Evolutionary conservation across 2,113 vertebrate species (phyloP), one percentile per base, ranked within the genome.

Genomic region (Sphaerodactylus townsendi): DNA sequence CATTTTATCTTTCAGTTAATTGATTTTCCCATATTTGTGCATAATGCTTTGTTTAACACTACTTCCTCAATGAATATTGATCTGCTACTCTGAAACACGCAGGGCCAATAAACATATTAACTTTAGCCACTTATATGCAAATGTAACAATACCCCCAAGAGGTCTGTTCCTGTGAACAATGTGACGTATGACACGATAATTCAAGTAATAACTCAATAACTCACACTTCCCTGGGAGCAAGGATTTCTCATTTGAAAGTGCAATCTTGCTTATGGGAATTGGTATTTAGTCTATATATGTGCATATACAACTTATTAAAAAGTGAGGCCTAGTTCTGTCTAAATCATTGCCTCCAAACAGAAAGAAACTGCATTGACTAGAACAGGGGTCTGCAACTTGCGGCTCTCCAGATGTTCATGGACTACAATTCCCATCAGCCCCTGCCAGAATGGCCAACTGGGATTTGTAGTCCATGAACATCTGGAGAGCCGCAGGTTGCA

Each of bases 41-140:
- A 59, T 79, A 46, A 66, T 92, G 77, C 56, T 91, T 92, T 85
- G 70, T 91, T 90, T 83, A 84, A 82, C 0, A 10, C 46, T 77
- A 3, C 76, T 91, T 89, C 86, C 53, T 84, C 85, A 90, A 77
- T 91, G 79, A 87, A 69, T 56, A 62, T 85, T 92, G 89, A 80
- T 86, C 82, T 35, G 48, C 25, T 85, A 39, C 84, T 85, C 66
- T 84, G 82, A 91, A 90, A 89, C 48, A 84, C 30, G n/a, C 35
- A 59, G 28, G 79, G 28, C 35, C 68, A 84, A 70, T 70, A 78
- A 53, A 46, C 48, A 62, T 23, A 84, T 84, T 59, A 56, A 84
- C 53, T 56, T 41, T 37, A 46, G 66, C 75, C 13, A 46, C 64
- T 84, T 71, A 71, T 71, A 78, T 35, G 37, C 39, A 70, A 39